These are phyloP conservation scores for Aproaerema taeniolella DNA, from an alignment of 2,888 invertebrate species.

Conservation along the genomic window DNA sequence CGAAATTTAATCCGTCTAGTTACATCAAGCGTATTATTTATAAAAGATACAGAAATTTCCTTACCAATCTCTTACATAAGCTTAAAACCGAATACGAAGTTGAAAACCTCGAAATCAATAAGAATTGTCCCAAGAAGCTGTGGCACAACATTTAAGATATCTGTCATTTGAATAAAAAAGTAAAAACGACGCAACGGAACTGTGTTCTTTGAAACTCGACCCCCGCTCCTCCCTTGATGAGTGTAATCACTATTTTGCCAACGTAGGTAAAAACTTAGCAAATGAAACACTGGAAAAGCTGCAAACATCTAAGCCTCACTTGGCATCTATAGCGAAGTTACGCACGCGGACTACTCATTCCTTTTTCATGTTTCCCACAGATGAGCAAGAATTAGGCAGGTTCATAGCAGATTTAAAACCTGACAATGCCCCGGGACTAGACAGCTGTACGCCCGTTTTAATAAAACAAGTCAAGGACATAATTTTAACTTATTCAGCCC, in stretches of 20 bases:
- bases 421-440: neutral
- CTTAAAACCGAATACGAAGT: neutral
- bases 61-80: neutral
- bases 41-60: neutral
- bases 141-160: neutral
- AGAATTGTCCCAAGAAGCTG: neutral
- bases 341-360: neutral
- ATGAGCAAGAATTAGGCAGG: neutral
- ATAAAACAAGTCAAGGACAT: neutral
- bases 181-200: neutral
- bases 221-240: neutral
- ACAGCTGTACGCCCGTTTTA: neutral
- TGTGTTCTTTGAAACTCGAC: neutral
- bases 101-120: neutral
- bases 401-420: neutral
- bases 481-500: neutral
- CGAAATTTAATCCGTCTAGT: slow-evolving; percentile 1
- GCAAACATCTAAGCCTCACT: neutral
- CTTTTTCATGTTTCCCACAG: neutral
- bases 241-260: neutral
- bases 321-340: neutral
- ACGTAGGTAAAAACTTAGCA: neutral
- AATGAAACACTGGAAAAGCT: neutral
- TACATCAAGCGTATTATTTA: neutral
- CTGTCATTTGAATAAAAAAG: neutral